These are phyloP conservation scores for Eristalis tenax DNA, from an alignment of 2,888 invertebrate species.

Conservation along the genomic window DNA sequence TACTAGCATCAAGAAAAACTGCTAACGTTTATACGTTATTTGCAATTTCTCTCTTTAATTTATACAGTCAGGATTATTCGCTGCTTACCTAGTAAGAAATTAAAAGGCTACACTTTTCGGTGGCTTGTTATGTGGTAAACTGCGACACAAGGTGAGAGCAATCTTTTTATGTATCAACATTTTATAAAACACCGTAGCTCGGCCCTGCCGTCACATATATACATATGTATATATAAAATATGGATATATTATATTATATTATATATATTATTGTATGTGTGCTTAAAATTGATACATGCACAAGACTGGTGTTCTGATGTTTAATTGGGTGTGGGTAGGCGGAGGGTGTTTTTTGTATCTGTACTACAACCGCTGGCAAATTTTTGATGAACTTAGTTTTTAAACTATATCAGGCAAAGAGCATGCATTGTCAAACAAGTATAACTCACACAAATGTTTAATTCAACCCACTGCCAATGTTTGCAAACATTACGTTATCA, in stretches of 20 bases:
- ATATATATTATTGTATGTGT: neutral
- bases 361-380: slow-evolving; percentile 18
- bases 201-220: neutral
- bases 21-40: slow-evolving; percentile 75
- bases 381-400: slow-evolving; percentile 24
- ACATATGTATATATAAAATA: neutral
- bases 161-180: slow-evolving; percentile 24
- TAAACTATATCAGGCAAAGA: neutral
- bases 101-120: slow-evolving; percentile 1
- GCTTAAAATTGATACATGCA: neutral
- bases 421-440: neutral
- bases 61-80: slow-evolving; percentile 35
- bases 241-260: neutral
- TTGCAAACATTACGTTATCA: no score
- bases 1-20: slow-evolving; percentile 64
- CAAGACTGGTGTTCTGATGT: neutral
- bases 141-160: slow-evolving; percentile 21
- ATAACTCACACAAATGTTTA: neutral
- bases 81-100: slow-evolving; percentile 17
- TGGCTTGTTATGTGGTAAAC: slow-evolving; percentile 16
- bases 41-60: slow-evolving; percentile 74
- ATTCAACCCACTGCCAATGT: no score
- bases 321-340: slow-evolving; percentile 26
- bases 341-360: slow-evolving; percentile 31
- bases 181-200: slow-evolving; percentile 4